Evolutionary conservation across 2,888 invertebrate genomes (phyloP).

Genomic region (Agapostemon virescens): DNA sequence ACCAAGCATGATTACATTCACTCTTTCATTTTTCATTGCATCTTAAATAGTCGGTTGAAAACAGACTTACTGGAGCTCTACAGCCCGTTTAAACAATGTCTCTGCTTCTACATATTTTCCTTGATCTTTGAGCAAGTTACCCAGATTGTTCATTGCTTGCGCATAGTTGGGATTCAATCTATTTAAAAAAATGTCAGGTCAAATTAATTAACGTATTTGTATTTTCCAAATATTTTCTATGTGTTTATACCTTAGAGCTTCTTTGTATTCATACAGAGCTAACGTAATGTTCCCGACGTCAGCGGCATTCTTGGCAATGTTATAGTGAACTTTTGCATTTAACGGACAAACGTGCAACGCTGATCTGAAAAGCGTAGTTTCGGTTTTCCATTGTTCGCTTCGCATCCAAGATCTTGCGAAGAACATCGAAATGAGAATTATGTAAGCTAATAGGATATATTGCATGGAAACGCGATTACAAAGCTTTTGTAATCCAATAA

Average conservation of each 20-base stretch:
- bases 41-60: conserved; percentile 17
- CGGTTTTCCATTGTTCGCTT: conserved; percentile 90
- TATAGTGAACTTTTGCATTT: conserved; percentile 97
- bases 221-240: neutral
- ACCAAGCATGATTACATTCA: neutral
- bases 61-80: conserved; percentile 85
- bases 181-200: conserved; percentile 45
- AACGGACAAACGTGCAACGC: conserved; percentile 93
- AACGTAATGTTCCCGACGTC: conserved; percentile 86
- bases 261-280: conserved; percentile 90
- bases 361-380: conserved; percentile 89
- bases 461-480: conserved; percentile 53
- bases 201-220: neutral
- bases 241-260: conserved; percentile 85
- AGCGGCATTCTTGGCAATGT: conserved; percentile 93
- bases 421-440: conserved; percentile 73
- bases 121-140: conserved; percentile 90
- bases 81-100: conserved; percentile 86
- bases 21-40: neutral
- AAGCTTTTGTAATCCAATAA: conserved; percentile 83
- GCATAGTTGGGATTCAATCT: conserved; percentile 91
- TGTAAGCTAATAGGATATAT: conserved; percentile 69
- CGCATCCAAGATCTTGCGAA: conserved; percentile 80
- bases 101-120: conserved; percentile 87
- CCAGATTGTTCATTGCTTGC: conserved; percentile 96